Conservation (phyloP, 2,888 invertebrate genomes). For the Rhorus exstirpatorius region DNA sequence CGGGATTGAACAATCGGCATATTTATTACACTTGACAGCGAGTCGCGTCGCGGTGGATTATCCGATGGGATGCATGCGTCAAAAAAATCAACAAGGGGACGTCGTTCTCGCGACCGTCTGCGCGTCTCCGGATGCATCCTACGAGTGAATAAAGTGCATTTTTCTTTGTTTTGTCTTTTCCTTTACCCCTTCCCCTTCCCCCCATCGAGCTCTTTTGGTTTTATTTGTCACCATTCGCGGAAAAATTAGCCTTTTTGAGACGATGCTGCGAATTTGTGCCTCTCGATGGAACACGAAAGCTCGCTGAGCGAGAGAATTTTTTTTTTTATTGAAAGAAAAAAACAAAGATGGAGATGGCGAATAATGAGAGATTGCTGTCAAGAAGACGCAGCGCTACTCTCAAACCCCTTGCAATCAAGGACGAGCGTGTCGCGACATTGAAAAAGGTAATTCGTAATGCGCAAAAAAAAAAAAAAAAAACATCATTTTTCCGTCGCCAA, state of each 20-base stretch:
- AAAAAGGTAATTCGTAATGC: slow-evolving; percentile 84
- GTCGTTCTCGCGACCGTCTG: slow-evolving; percentile 10
- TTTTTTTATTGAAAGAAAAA: slow-evolving; percentile 69
- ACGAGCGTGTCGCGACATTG: slow-evolving; percentile 86
- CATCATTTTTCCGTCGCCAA: neutral
- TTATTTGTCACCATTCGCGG: neutral
- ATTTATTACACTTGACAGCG: slow-evolving; percentile 33
- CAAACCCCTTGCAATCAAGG: slow-evolving; percentile 85
- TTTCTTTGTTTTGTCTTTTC: slow-evolving; percentile 8
- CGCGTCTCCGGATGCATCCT: slow-evolving; percentile 11
- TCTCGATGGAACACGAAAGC: slow-evolving; percentile 22
- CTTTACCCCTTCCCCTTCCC: too few relatives aligned
- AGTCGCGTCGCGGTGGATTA: slow-evolving; percentile 11
- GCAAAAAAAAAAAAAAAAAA: slow-evolving; percentile 9
- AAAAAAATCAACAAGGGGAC: slow-evolving; percentile 26
- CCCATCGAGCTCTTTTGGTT: neutral
- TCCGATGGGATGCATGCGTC: slow-evolving; percentile 19
- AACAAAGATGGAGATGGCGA: slow-evolving; percentile 84
- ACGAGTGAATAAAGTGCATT: slow-evolving; percentile 37
- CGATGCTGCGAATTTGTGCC: slow-evolving; percentile 3
- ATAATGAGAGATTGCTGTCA: slow-evolving; percentile 81
- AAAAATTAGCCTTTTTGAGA: slow-evolving; percentile 15
- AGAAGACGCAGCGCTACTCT: slow-evolving; percentile 83
- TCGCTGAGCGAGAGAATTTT: slow-evolving; percentile 19
- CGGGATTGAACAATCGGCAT: slow-evolving; percentile 18